Base-by-base conservation (phyloP, 1,140 invertebrate species). In the Idris sp. region DNA sequence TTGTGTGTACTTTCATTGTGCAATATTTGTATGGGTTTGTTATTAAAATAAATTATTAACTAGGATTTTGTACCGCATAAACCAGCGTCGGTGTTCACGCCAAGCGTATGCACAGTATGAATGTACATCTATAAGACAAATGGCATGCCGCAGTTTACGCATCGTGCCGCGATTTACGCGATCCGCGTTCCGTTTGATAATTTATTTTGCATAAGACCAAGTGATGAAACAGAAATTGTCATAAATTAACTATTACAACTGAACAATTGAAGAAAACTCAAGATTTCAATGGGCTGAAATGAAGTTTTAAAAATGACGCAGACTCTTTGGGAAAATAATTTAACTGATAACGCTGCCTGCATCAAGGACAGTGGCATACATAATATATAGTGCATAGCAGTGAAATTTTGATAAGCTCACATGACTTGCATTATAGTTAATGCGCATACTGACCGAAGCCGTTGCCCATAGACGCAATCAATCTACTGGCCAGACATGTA, bases 391-490 rank as follows among this genome's bases (percentile, higher is more conserved):
- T 61, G 74, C 68, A 74, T 73, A 67, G 67, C 68, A 62, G 41
- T 74, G 59, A 72, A 68, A 78, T 75, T 75, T 78, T 75, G 76
- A 75, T 78, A 73, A 65, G 58, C 64, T 67, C 58, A 69, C 73
- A 74, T 72, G 71, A 78, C 72, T 74, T 74, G 71, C 64, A 72
- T 76, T 73, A 76, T 69, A 68, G 61, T 76, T 76, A 69, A 72
- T 61, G 61, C 44, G 68, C 56, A 59, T 64, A 67, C 61, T 22
- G 67, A 75, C 68, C 72, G 68, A 78, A 72, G 64, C 43, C 64
- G 54, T 61, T 51, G 62, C 33, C 58, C 61, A 61, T 71, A 56
- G 69, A 69, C 56, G 74, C 69, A 77, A 80, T 80, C 77, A 80
- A 80, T 80, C 69, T 74, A 68, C 58, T 35, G 46, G 28, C 61